Evolutionary conservation across 1,140 invertebrate species (phyloP), one percentile per base, ranked within the genome.

Genomic region (Drosophila virilis): DNA sequence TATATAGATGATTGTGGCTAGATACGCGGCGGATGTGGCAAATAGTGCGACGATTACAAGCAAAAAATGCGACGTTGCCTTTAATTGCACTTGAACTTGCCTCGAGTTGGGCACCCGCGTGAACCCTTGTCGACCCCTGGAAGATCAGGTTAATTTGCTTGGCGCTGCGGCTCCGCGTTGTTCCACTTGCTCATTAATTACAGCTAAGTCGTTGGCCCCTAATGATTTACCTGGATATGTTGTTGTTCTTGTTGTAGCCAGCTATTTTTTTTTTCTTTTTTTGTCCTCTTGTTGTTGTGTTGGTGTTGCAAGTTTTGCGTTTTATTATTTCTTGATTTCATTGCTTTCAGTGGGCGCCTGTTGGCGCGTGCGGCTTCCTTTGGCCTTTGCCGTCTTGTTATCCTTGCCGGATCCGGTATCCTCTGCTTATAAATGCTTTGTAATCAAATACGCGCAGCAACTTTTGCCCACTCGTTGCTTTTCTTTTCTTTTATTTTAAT

Each of bases 151-250:
- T 89, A 88, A 88, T 88, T 89, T 89, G 80, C 77, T 74, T 32
- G 59, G 70, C 72, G 57, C 61, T 15, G 61, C 22, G 22, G 22
- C 22, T 28, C 60, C 72, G 77, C 71, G 78, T 74, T 89, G 85
- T 80, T 74, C 74, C 76, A 83, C 69, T 80, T 70, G 84, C 84
- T 88, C 84, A 88, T 88, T 88, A 88, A 88, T 88, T 88, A 88
- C 74, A 75, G 80, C 84, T 89, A 78, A 77, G 84, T 79, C 71
- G 73, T 15, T 22, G 35, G 28, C 32, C 42, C 67, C 48, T 73
- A 83, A 89, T 86, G 83, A 80, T 86, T 88, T 83, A 83, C 84
- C 83, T 88, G 58, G 59, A 78, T 62, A 71, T 70, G 57, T 57
- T 42, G n/a, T 58, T 62, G 64, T 42, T 58, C 51, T 51, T 62